phyloP scores from a whole-genome alignment of 2,888 invertebrate species.

The Fabriciana adippe region DNA sequence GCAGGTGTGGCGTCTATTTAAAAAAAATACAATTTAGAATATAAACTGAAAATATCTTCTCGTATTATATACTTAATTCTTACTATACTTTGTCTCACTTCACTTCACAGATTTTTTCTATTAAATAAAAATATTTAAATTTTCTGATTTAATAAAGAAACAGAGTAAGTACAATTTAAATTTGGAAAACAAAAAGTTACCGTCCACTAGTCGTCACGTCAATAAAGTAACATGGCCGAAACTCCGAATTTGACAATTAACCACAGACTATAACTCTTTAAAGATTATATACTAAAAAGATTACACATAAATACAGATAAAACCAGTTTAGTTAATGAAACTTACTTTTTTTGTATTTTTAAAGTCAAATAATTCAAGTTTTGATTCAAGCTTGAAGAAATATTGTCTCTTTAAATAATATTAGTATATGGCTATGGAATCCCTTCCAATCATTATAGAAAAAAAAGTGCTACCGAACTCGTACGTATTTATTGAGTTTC shows the following conservation, averaged over 20 bases:
- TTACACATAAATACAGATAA: no score
- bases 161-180: slow-evolving; percentile 15
- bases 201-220: slow-evolving; percentile 19
- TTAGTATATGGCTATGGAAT: no score
- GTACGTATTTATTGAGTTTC: no score
- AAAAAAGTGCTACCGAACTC: no score
- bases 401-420: no score
- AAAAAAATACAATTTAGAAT: slow-evolving; percentile 13
- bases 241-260: background rate
- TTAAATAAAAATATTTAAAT: background rate
- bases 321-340: no score
- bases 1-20: slow-evolving; percentile 42
- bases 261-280: background rate
- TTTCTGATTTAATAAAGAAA: slow-evolving; percentile 18
- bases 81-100: background rate
- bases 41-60: background rate
- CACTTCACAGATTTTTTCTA: background rate
- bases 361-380: no score
- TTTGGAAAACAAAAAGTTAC: slow-evolving; percentile 16
- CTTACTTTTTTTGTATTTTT: no score
- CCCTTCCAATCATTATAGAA: no score
- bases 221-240: slow-evolving; percentile 34
- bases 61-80: background rate
- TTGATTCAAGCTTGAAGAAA: no score
- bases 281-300: no score